phyloP scores from a whole-genome alignment of 2,113 vertebrate species.

The Lucifuga dentata region DNA sequence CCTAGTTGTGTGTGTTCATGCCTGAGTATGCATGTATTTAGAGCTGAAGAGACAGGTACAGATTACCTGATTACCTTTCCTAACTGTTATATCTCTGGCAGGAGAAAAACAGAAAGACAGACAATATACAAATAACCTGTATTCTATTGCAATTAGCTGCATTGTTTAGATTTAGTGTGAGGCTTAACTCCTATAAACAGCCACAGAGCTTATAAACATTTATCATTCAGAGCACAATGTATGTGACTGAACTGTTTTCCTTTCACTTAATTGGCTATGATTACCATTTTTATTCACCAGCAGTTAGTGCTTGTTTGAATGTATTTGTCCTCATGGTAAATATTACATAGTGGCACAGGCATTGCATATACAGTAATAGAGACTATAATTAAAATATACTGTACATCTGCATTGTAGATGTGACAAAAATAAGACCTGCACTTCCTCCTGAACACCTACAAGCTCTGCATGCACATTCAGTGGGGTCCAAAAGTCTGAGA shows the following conservation, averaged over 20 bases:
- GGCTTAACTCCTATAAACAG: background rate
- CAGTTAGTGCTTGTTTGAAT: constrained; percentile 30
- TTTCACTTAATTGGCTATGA: constrained; percentile 1
- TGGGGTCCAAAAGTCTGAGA: no score
- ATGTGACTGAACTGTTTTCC: constrained; percentile 29
- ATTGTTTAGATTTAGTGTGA: background rate
- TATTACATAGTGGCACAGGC: constrained; percentile 6
- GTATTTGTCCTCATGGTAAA: constrained; percentile 35
- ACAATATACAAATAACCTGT: background rate
- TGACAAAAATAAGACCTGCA: constrained; percentile 26
- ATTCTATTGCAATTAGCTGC: background rate
- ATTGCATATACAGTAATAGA: constrained; percentile 13
- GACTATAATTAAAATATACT: constrained; percentile 14
- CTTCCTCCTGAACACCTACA: background rate
- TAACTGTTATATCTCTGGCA: background rate
- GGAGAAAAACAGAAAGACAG: background rate
- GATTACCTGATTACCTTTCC: background rate
- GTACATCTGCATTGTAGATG: constrained; percentile 3
- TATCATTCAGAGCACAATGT: constrained; percentile 6
- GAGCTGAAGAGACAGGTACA: constrained; percentile 2
- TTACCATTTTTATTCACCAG: constrained; percentile 48
- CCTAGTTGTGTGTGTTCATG: background rate
- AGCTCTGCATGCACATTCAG: no score
- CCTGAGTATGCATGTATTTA: background rate
- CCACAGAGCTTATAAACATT: background rate